Conservation (phyloP, 2,888 invertebrate species). For the Drosophila mettleri region DNA sequence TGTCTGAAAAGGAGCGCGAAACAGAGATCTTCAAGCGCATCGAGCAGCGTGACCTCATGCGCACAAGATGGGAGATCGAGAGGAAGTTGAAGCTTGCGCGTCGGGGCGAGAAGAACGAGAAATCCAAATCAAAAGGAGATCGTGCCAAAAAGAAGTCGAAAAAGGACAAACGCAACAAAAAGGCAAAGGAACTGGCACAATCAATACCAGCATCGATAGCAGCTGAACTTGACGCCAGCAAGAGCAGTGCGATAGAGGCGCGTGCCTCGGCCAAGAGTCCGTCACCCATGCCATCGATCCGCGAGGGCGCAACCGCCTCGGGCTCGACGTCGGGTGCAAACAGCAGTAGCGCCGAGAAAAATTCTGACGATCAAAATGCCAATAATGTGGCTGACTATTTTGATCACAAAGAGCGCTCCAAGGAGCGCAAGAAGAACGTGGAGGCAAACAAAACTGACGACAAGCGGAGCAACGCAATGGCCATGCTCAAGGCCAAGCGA, state of each 20-base stretch:
- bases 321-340: conserved; percentile 48
- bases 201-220: conserved; percentile 21
- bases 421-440: conserved; percentile 95
- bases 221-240: conserved; percentile 40
- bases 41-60: conserved; percentile 96
- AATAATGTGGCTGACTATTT: conserved; percentile 83
- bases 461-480: conserved; percentile 97
- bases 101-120: conserved; percentile 89
- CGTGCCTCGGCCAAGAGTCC: conserved; percentile 55
- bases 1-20: conserved; percentile 98
- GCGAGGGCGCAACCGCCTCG: conserved; percentile 59
- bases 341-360: conserved; percentile 49
- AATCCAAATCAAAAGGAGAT: conserved; percentile 85
- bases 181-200: conserved; percentile 40
- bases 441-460: conserved; percentile 94
- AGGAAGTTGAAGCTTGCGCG: conserved; percentile 94
- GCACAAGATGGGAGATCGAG: conserved; percentile 98
- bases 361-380: conserved; percentile 63
- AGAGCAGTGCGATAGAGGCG: conserved; percentile 29
- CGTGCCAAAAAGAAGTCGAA: conserved; percentile 87
- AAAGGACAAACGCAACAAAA: conserved; percentile 58
- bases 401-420: conserved; percentile 91
- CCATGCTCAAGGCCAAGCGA: conserved; percentile 93
- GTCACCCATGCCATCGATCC: conserved; percentile 43
- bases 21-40: conserved; percentile 98